Evolutionary conservation across 2,888 invertebrate species (phyloP), one percentile per base, ranked within the genome.

Genomic region (Caenorhabditis sp.): DNA sequence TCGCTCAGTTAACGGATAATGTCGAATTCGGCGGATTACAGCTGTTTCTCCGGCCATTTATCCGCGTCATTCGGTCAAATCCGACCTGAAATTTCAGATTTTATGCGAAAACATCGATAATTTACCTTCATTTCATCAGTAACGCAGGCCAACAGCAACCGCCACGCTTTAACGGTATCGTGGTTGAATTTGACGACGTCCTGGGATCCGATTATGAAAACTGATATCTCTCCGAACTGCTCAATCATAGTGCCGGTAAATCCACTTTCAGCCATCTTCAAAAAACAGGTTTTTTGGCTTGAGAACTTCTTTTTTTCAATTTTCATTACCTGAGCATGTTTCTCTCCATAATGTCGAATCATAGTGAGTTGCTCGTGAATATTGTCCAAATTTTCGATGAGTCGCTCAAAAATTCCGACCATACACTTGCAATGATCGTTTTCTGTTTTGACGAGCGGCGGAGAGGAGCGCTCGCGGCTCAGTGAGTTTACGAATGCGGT

Each of bases 1-100:
- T 30, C 20, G 11, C 17, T 50, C 30, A 56, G 20, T n/a, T 27
- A 27, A 41, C 41, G 13, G 55, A 62, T 35, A 98, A 99, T 8
- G 96, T 62, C 20, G 62, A 30, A 37, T 43, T 99, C 98, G 11
- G 96, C n/a, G 70, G 76, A 43, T 76, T 76, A 95, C 32, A 93
- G 91, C 78, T 78, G 55, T 59, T 72, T 48, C 79, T 30, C 20
- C 79, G 66, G 0, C 63, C 76, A 13, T 71, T 79, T 50, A 79
- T 79, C 20, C 77, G 41, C 39, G 70, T 61, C 80, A 66, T 62
- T 46, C 82, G 55, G 22, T 77, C 70, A 26, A 58, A 79, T 17
- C 79, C 79, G 41, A 76, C 79, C 74, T 79, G 27, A 32, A 70
- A 65, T 30, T n/a, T n/a, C 8, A 17, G 1, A 30, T 5, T 26